These are phyloP conservation scores for Actenoides lindsayi DNA, from an alignment of 2,113 vertebrate genomes.

Conservation along the genomic window DNA sequence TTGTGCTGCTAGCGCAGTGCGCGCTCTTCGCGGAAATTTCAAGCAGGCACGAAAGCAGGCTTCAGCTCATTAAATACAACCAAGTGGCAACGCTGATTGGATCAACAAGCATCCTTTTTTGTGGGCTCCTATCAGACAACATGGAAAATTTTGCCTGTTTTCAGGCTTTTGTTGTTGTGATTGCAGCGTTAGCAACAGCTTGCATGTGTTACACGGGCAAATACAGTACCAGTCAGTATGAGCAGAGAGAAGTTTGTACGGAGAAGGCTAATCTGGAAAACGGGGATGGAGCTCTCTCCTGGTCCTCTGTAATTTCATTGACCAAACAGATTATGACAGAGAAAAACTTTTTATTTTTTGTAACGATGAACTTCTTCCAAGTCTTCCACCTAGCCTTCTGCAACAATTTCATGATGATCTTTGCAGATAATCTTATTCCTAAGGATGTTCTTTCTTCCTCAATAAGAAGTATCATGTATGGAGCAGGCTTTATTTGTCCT, in stretches of 20 bases:
- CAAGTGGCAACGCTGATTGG: conserved; percentile 83
- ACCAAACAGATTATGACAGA: conserved; percentile 84
- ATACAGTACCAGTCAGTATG: conserved; percentile 76
- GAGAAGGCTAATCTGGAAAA: neutral
- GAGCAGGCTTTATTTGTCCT: conserved; percentile 89
- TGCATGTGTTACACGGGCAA: conserved; percentile 86
- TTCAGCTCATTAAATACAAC: conserved; percentile 84
- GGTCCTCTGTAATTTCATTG: conserved; percentile 72
- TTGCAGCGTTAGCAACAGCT: conserved; percentile 74
- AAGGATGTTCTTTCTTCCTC: conserved; percentile 78
- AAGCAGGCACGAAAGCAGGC: conserved; percentile 71
- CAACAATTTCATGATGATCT: conserved; percentile 93
- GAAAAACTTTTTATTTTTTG: conserved; percentile 85
- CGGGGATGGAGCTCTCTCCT: conserved; percentile 48
- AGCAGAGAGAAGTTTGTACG: neutral
- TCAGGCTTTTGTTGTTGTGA: conserved; percentile 74
- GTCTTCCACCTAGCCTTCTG: conserved; percentile 88
- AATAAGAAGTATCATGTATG: conserved; percentile 87
- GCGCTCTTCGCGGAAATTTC: conserved; percentile 86
- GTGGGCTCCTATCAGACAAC: conserved; percentile 84
- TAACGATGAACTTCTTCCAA: conserved; percentile 91
- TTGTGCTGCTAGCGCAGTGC: conserved; percentile 87
- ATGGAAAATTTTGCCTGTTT: conserved; percentile 85
- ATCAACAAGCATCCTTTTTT: conserved; percentile 86
- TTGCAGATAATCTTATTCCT: conserved; percentile 87